A percentile compares a stretch with the other conserved stretches of the same genome.
Evolutionary conservation across 2,113 vertebrate genomes (phyloP).

Genomic region (Oreochromis tanganicae): DNA sequence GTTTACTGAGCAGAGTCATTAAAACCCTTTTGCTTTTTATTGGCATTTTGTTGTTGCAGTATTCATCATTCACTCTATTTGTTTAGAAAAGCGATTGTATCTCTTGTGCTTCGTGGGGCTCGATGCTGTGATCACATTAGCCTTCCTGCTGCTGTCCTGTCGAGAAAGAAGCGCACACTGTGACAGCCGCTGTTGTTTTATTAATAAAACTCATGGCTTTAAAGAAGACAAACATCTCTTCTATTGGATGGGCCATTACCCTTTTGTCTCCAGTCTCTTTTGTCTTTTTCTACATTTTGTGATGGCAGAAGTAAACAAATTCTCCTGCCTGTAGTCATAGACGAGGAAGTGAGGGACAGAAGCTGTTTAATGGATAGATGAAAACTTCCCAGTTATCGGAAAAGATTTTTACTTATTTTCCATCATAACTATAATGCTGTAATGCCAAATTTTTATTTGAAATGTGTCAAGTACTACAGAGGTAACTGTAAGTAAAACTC

Average conservation of each 20-base stretch:
- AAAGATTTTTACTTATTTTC: background rate
- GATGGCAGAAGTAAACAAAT: conserved; percentile 16
- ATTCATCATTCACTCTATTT: conserved; percentile 4
- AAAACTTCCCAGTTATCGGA: background rate
- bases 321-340: background rate
- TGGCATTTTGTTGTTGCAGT: conserved; percentile 24
- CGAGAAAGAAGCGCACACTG: background rate
- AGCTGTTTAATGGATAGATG: background rate
- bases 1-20: conserved; percentile 31
- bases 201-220: conserved; percentile 43
- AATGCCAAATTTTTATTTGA: background rate
- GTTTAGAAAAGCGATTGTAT: background rate
- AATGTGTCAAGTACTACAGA: background rate
- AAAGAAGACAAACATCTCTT: conserved; percentile 39
- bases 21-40: conserved; percentile 24
- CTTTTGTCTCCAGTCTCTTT: conserved; percentile 41
- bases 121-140: background rate
- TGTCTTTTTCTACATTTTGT: conserved; percentile 11
- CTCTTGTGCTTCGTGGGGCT: background rate
- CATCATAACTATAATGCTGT: background rate
- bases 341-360: background rate
- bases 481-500: background rate
- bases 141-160: conserved; percentile 24
- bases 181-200: conserved; percentile 58
- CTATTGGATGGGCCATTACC: conserved; percentile 28